These are phyloP conservation scores for Zaprionus davidi DNA, from an alignment of 1,140 invertebrate species.

Conservation along the genomic window DNA sequence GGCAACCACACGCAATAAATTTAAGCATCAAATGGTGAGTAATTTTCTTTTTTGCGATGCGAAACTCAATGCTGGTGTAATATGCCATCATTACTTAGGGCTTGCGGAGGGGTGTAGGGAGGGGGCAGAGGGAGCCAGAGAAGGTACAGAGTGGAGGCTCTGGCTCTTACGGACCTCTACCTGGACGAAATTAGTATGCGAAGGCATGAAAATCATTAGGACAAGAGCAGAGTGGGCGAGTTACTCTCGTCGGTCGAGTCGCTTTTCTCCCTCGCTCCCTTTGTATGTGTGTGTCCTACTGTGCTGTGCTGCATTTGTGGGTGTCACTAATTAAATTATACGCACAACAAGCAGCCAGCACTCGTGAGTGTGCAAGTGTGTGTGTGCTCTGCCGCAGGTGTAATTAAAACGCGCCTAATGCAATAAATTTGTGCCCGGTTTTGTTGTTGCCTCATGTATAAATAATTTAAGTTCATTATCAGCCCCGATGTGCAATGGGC, in stretches of 20 bases:
- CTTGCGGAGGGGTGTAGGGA: background rate
- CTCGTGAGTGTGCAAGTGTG: conserved; percentile 19
- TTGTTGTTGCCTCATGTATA: conserved; percentile 42
- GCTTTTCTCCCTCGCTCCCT: background rate
- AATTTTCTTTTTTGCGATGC: conserved; percentile 58
- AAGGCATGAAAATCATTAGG: conserved; percentile 75
- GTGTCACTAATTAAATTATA: conserved; percentile 78
- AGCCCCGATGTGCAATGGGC: conserved; percentile 34
- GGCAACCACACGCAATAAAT: conserved; percentile 63
- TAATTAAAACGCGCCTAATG: conserved; percentile 70
- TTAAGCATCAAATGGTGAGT: conserved; percentile 74
- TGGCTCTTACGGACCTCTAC: conserved; percentile 9
- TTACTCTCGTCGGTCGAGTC: conserved; percentile 1
- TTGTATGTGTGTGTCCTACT: conserved; percentile 5
- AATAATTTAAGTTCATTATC: conserved; percentile 50
- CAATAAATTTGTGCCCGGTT: conserved; percentile 57
- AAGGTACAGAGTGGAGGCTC: background rate
- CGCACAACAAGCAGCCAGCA: conserved; percentile 50
- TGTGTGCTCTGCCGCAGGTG: conserved; percentile 58
- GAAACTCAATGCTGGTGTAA: conserved; percentile 45
- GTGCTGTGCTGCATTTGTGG: conserved; percentile 49
- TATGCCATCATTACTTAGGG: conserved; percentile 69
- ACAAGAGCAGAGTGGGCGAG: conserved; percentile 28
- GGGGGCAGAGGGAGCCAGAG: background rate
- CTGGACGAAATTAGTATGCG: conserved; percentile 72